Evolutionary conservation across 2,113 vertebrate species (phyloP).

Genomic region (Pyrgilauda ruficollis): DNA sequence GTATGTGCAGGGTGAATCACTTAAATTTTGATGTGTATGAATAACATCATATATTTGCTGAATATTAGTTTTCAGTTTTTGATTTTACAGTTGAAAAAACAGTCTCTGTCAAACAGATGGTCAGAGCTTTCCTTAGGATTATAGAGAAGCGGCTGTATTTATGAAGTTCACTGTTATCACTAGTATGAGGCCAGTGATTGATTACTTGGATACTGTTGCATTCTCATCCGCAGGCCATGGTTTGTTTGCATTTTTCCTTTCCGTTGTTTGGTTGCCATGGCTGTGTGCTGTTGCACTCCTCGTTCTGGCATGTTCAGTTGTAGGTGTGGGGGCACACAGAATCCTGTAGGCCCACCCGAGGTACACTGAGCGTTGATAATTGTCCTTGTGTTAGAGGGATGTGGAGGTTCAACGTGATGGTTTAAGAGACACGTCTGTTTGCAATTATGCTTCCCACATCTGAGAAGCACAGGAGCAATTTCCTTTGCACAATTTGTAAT

Average conservation of each 20-base stretch:
- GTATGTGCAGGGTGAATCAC: neutral
- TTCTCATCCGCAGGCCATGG: neutral
- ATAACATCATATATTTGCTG: neutral
- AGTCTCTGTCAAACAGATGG: neutral
- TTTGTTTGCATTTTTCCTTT: neutral
- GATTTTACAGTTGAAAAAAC: neutral
- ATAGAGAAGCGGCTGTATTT: neutral
- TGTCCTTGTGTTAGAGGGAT: neutral
- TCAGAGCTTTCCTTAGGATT: neutral
- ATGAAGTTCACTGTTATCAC: neutral
- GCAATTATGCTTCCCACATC: neutral
- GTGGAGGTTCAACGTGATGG: neutral
- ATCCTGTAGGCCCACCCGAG: neutral
- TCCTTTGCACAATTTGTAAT: neutral
- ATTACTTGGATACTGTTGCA: neutral
- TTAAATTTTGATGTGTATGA: neutral
- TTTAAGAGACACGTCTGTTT: neutral
- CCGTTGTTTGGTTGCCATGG: neutral
- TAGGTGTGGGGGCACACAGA: neutral
- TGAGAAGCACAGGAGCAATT: neutral
- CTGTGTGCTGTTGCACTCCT: neutral
- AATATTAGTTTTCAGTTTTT: neutral
- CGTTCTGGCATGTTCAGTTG: neutral
- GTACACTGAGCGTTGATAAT: fast-evolving
- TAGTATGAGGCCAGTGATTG: neutral